These are phyloP conservation scores for Helobdella robusta DNA, from an alignment of 2,888 invertebrate species.

Conservation along the genomic window DNA sequence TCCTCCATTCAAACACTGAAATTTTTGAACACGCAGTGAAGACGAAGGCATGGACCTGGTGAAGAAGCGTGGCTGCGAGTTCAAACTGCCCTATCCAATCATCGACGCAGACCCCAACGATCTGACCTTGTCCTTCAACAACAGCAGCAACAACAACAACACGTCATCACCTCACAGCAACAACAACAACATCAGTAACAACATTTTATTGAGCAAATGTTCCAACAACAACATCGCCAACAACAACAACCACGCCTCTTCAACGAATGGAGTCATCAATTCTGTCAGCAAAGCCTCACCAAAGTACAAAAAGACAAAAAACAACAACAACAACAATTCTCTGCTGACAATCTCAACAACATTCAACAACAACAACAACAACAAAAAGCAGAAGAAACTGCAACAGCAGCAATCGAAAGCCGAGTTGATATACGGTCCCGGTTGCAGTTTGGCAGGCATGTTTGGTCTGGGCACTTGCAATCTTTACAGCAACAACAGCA, in stretches of 20 bases:
- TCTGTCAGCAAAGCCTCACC: conserved; percentile 2
- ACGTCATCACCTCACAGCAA: conserved; percentile 35
- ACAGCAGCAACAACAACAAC: too few relatives aligned
- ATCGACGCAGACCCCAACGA: conserved; percentile 50
- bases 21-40: conserved; percentile 75
- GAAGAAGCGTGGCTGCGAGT: conserved; percentile 96
- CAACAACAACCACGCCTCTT: not conserved
- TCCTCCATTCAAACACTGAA: too few relatives aligned
- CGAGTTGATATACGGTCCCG: conserved; percentile 9
- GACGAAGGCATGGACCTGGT: conserved; percentile 94
- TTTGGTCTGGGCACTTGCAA: conserved; percentile 12
- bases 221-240: not conserved
- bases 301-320: conserved; percentile 12
- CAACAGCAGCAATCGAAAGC: not conserved
- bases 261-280: not conserved
- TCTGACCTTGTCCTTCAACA: conserved; percentile 43
- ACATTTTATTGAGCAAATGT: conserved; percentile 25
- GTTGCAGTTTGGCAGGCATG: conserved; percentile 8
- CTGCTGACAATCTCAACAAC: not conserved
- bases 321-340: not conserved
- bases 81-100: conserved; percentile 90
- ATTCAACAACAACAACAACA: conserved; percentile 3
- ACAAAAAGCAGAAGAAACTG: conserved; percentile 17
- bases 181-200: conserved; percentile 38
- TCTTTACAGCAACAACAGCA: conserved; percentile 35